Conservation (phyloP, 2,888 invertebrate species). For the Acanthosepion lycidas region DNA sequence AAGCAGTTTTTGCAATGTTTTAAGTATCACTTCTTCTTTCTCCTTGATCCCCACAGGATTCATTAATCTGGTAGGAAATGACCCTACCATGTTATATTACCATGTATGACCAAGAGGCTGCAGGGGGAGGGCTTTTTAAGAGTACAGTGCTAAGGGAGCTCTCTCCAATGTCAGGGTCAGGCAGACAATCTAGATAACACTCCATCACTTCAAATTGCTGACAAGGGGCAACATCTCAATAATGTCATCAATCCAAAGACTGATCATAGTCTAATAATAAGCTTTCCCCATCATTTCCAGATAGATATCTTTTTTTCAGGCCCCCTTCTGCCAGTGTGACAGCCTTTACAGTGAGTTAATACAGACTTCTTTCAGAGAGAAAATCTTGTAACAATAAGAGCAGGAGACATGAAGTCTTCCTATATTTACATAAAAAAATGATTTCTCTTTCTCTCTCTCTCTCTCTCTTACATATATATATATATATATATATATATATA, state of each 20-base stretch:
- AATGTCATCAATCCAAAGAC: neutral
- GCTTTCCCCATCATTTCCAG: neutral
- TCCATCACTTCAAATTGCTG: conserved; percentile 13
- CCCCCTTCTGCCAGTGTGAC: neutral
- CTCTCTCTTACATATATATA: no score
- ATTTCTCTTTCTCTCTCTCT: no score
- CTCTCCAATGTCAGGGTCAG: neutral
- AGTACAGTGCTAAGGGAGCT: neutral
- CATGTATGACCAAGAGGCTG: neutral
- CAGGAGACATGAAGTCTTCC: neutral
- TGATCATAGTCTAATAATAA: neutral
- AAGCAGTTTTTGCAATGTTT: neutral
- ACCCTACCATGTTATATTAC: conserved; percentile 33
- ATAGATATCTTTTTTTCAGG: neutral
- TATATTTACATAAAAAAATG: no score
- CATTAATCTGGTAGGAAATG: neutral
- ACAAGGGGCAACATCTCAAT: conserved; percentile 9
- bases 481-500: no score
- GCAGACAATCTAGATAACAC: conserved; percentile 6
- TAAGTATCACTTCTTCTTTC: neutral
- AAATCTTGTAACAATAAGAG: neutral
- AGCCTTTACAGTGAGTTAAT: neutral
- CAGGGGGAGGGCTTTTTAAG: neutral
- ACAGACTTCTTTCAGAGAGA: neutral
- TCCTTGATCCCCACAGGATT: neutral